These are phyloP conservation scores for Monopterus albus DNA, from an alignment of 2,113 vertebrate species.

Conservation along the genomic window DNA sequence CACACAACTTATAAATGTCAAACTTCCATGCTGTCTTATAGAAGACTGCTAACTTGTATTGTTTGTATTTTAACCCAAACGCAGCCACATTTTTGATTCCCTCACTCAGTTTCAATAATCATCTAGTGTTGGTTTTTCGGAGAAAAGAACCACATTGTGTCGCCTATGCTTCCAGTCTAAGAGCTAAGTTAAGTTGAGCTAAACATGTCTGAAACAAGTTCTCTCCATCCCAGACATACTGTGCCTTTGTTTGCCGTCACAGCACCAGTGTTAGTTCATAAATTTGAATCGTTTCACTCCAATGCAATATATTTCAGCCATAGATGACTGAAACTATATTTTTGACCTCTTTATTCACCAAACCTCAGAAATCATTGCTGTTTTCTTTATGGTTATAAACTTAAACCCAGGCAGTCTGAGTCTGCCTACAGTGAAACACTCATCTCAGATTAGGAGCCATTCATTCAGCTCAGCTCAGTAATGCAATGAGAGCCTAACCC, in stretches of 20 bases:
- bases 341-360: conserved; percentile 40
- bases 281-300: background rate
- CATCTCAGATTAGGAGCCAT: conserved; percentile 76
- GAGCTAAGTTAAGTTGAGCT: background rate
- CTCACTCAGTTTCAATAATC: background rate
- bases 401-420: conserved; percentile 47
- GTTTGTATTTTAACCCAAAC: background rate
- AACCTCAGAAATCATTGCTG: conserved; percentile 29
- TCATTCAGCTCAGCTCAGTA: conserved; percentile 74
- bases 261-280: background rate
- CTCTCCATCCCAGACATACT: no score
- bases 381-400: conserved; percentile 56
- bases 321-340: conserved; percentile 30
- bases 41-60: no score
- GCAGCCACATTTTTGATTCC: background rate
- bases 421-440: conserved; percentile 68
- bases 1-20: no score
- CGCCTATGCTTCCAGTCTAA: background rate
- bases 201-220: no score
- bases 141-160: no score
- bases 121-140: no score
- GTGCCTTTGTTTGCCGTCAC: background rate
- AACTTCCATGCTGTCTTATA: background rate
- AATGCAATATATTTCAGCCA: conserved; percentile 9
- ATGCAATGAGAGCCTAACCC: conserved; percentile 63